Evolutionary conservation across 2,888 invertebrate species (phyloP).

Genomic region (Cybosia mesomella): DNA sequence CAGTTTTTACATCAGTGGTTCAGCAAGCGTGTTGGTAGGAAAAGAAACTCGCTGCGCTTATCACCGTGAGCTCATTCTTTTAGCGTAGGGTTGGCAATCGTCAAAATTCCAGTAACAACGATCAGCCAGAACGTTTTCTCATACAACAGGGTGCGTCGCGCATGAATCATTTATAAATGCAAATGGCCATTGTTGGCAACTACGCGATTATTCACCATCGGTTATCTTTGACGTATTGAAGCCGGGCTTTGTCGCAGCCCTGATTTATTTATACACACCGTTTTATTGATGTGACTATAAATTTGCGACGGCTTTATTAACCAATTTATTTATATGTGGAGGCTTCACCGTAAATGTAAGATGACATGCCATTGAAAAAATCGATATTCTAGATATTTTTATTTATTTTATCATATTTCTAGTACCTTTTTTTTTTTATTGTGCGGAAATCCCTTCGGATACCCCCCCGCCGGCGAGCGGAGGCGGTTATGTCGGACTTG

Average conservation of each 20-base stretch:
- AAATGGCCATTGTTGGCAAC: conserved; percentile 75
- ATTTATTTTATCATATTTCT: background rate
- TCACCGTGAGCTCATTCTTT: conserved; percentile 11
- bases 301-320: conserved; percentile 52
- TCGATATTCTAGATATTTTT: background rate
- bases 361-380: background rate
- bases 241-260: conserved; percentile 51
- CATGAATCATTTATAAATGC: conserved; percentile 83
- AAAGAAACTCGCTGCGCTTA: conserved; percentile 23
- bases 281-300: conserved; percentile 54
- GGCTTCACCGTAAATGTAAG: background rate
- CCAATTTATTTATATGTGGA: conserved; percentile 43
- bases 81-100: conserved; percentile 62
- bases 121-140: conserved; percentile 69
- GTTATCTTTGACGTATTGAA: conserved; percentile 76
- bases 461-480: too few species aligned
- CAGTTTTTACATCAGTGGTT: background rate
- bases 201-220: conserved; percentile 76
- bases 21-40: background rate
- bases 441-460: too few species aligned
- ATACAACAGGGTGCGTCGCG: conserved; percentile 63
- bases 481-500: too few species aligned
- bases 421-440: too few species aligned
- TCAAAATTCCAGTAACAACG: conserved; percentile 61
- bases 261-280: conserved; percentile 58